phyloP scores from a whole-genome alignment of 2,113 vertebrate genomes.

The Eleginops maclovinus region DNA sequence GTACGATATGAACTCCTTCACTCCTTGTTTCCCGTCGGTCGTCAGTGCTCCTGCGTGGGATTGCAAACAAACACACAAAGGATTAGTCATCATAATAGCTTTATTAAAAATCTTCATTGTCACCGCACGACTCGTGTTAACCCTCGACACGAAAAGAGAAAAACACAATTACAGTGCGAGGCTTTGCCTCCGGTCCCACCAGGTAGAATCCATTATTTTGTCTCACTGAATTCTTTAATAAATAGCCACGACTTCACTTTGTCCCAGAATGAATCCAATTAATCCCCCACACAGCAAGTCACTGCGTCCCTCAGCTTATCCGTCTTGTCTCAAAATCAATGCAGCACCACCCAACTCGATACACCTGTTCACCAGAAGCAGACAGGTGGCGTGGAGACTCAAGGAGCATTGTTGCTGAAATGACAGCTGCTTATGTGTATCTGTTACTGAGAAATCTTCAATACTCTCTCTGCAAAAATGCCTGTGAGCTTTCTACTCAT shows the following conservation, averaged over 20 bases:
- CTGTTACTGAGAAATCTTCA: conserved; percentile 20
- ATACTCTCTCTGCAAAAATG: conserved; percentile 49
- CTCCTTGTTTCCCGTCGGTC: conserved; percentile 7
- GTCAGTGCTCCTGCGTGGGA: background rate
- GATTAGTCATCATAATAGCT: conserved; percentile 32
- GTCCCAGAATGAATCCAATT: conserved; percentile 63
- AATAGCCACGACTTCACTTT: conserved; percentile 34
- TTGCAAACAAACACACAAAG: conserved; percentile 21
- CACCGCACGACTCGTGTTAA: conserved; percentile 45
- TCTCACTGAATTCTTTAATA: conserved; percentile 45
- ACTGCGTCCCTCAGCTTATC: conserved; percentile 44
- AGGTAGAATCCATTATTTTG: conserved; percentile 63
- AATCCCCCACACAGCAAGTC: conserved; percentile 55
- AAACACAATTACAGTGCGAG: conserved; percentile 53
- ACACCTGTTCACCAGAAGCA: conserved; percentile 21
- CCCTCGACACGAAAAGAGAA: conserved; percentile 35
- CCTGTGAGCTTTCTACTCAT: conserved; percentile 66
- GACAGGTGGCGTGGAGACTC: background rate
- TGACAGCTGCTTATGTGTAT: conserved; percentile 53
- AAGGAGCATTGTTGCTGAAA: conserved; percentile 25
- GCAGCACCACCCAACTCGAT: conserved; percentile 3
- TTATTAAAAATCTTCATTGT: conserved; percentile 52
- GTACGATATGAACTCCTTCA: background rate
- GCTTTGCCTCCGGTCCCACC: conserved; percentile 38
- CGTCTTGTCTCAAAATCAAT: conserved; percentile 32